Evolutionary conservation across 2,797 vertebrate genomes (phyloP).

Genomic region (Tragopan temminckii): DNA sequence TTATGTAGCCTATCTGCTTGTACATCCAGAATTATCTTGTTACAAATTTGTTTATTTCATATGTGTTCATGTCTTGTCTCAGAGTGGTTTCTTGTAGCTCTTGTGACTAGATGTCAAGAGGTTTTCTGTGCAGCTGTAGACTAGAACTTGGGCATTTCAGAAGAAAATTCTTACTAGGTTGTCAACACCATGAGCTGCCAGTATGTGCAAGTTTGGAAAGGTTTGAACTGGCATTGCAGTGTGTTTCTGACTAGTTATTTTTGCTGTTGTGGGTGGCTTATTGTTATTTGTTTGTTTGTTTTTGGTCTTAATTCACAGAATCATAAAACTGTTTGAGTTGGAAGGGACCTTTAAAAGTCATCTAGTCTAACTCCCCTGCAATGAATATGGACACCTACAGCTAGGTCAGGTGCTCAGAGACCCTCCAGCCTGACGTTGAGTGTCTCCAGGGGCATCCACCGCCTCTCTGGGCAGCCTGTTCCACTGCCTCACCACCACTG

Average conservation of each 20-base stretch:
- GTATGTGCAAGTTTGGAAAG: not conserved
- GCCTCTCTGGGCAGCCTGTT: too few relatives aligned
- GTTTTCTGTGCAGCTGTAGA: not conserved
- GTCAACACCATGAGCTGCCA: not conserved
- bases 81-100: not conserved
- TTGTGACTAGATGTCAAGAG: not conserved
- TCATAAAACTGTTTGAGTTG: too few relatives aligned
- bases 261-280: not conserved
- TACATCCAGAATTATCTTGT: not conserved
- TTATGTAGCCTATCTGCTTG: not conserved
- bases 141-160: accelerated
- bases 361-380: too few relatives aligned
- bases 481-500: too few relatives aligned
- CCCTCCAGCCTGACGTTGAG: too few relatives aligned
- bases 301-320: not conserved
- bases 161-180: not conserved
- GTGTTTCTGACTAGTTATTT: too few relatives aligned
- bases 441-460: too few relatives aligned
- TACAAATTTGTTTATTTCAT: accelerated
- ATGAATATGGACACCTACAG: too few relatives aligned
- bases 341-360: too few relatives aligned
- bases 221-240: not conserved
- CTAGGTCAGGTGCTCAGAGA: too few relatives aligned
- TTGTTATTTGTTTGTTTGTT: not conserved
- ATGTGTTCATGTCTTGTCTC: not conserved